These are phyloP conservation scores for Cyrtonyx montezumae DNA, from an alignment of 2,113 vertebrate species.

Conservation along the genomic window DNA sequence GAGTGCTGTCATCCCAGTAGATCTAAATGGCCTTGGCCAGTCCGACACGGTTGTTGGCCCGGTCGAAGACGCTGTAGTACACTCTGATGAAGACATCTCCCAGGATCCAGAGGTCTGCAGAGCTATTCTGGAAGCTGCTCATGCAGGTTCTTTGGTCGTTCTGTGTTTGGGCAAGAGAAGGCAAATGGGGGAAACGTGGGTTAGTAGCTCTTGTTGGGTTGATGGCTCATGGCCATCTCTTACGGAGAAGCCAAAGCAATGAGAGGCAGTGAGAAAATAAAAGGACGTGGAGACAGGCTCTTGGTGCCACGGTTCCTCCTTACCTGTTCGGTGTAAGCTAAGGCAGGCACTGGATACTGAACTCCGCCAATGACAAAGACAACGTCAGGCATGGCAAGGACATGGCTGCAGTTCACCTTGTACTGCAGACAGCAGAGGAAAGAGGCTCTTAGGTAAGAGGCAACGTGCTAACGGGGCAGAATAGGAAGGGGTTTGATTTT, in stretches of 20 bases:
- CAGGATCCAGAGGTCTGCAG: slow-evolving; percentile 69
- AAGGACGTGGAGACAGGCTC: background rate
- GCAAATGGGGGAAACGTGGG: background rate
- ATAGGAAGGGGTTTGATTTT: background rate
- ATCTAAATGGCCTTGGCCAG: slow-evolving; percentile 68
- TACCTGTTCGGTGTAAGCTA: slow-evolving; percentile 67
- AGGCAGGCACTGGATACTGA: slow-evolving; percentile 42
- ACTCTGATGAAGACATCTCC: slow-evolving; percentile 76
- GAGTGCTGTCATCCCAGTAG: accelerated
- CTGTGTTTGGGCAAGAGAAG: background rate
- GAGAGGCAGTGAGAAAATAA: background rate
- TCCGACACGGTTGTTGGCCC: slow-evolving; percentile 69
- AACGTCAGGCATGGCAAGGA: slow-evolving; percentile 60
- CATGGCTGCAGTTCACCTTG: slow-evolving; percentile 42
- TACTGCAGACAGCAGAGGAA: slow-evolving; percentile 35
- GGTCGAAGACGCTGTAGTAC: slow-evolving; percentile 79
- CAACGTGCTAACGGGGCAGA: accelerated
- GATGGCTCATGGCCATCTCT: background rate
- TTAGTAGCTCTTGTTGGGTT: accelerated
- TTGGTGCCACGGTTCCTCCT: background rate
- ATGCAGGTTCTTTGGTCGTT: background rate
- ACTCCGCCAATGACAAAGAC: slow-evolving; percentile 68
- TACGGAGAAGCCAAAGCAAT: background rate
- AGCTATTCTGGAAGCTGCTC: slow-evolving; percentile 66
- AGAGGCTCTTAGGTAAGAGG: background rate